Conservation (phyloP, 2,888 invertebrate species). For the Nephrotoma flavescens region DNA sequence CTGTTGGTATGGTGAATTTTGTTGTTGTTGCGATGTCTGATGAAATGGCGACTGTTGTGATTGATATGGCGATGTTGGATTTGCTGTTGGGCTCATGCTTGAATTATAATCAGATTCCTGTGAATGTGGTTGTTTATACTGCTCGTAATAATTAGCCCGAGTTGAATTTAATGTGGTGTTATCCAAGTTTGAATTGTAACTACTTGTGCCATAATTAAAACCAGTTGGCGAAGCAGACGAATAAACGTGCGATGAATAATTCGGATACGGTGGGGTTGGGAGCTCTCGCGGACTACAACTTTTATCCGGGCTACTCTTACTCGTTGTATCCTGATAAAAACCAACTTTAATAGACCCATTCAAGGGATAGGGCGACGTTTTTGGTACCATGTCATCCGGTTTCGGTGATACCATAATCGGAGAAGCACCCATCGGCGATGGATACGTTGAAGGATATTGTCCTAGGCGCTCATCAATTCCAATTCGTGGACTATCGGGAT, state of each 20-base stretch:
- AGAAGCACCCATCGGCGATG: constrained; percentile 56
- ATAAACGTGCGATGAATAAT: constrained; percentile 43
- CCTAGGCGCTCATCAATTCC: constrained; percentile 43
- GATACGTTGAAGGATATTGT: constrained; percentile 54
- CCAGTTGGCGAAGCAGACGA: constrained; percentile 36
- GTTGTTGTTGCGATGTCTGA: constrained; percentile 26
- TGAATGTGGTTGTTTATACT: constrained; percentile 36
- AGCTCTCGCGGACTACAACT: constrained; percentile 67
- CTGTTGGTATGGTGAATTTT: constrained; percentile 18
- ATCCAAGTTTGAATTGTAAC: constrained; percentile 8
- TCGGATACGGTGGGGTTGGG: constrained; percentile 42
- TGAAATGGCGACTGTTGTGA: constrained; percentile 34
- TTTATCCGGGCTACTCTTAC: constrained; percentile 71
- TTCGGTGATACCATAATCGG: constrained; percentile 59
- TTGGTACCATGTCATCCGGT: constrained; percentile 48
- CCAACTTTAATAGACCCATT: constrained; percentile 75
- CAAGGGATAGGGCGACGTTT: constrained; percentile 50
- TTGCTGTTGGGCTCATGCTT: constrained; percentile 37
- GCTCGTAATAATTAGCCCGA: constrained; percentile 37
- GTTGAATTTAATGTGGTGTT: not conserved
- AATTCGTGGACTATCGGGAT: constrained; percentile 54
- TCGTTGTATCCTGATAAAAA: constrained; percentile 78
- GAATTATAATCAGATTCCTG: constrained; percentile 41
- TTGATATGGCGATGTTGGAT: constrained; percentile 38
- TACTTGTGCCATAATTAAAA: constrained; percentile 26